Conservation (phyloP, 64 coral and sea anemone genomes). For the Pocillopora verrucosa region DNA sequence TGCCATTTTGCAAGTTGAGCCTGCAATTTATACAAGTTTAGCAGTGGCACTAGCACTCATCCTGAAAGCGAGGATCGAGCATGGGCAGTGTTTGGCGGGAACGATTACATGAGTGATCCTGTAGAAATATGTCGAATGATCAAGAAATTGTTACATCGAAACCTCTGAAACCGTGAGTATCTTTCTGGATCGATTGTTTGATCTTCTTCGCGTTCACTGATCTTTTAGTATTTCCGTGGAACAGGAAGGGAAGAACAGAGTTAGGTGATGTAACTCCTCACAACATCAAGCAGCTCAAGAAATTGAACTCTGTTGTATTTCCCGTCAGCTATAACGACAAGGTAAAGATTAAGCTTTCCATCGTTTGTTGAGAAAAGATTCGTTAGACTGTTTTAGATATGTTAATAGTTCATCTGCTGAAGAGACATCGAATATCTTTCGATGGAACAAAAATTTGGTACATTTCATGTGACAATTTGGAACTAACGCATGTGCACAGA, state of each 20-base stretch:
- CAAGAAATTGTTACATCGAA: slow-evolving; percentile 22
- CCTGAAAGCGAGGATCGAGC: slow-evolving; percentile 13
- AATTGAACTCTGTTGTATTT: slow-evolving; percentile 94
- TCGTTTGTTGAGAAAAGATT: no score
- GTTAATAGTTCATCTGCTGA: no score
- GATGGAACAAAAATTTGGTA: no score
- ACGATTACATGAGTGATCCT: slow-evolving; percentile 14
- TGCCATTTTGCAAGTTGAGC: slow-evolving; percentile 34
- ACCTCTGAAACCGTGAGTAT: slow-evolving; percentile 54
- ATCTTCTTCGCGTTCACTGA: neutral
- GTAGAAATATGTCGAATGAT: slow-evolving; percentile 5
- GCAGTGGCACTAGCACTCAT: neutral
- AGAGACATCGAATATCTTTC: no score
- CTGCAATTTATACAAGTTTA: neutral
- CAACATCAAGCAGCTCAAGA: slow-evolving; percentile 99
- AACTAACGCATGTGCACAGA: no score
- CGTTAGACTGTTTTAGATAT: no score
- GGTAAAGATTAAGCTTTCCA: slow-evolving; percentile 25
- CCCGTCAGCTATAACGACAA: slow-evolving; percentile 99
- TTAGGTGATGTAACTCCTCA: slow-evolving; percentile 93
- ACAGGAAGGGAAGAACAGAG: slow-evolving; percentile 82
- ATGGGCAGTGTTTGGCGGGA: slow-evolving; percentile 71
- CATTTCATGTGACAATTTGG: no score
- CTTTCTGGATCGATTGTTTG: neutral
- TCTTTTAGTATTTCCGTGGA: neutral